These are phyloP conservation scores for Propithecus coquereli DNA, from an alignment of 2,113 vertebrate genomes.

Conservation along the genomic window DNA sequence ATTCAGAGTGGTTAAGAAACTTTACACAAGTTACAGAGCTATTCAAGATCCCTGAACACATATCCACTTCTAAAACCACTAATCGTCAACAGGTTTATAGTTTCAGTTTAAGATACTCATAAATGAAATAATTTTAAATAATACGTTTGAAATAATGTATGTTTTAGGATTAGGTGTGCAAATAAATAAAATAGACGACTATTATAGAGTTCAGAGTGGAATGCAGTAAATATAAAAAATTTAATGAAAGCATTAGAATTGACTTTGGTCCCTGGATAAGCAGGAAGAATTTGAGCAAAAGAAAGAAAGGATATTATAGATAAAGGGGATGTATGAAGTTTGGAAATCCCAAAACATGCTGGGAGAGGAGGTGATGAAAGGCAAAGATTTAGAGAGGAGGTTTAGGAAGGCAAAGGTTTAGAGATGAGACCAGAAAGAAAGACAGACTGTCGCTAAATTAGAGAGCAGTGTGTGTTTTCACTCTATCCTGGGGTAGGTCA, in stretches of 20 bases:
- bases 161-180: neutral
- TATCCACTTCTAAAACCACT: neutral
- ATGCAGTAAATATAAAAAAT: neutral
- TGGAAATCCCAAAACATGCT: neutral
- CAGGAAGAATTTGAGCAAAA: neutral
- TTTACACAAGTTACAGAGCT: neutral
- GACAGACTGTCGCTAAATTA: neutral
- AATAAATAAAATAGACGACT: neutral
- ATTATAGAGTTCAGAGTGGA: neutral
- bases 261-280: neutral
- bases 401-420: too few species aligned
- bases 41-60: neutral
- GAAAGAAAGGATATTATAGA: neutral
- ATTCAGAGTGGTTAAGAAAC: neutral
- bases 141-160: neutral
- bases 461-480: neutral
- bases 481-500: neutral
- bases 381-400: neutral
- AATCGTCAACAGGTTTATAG: neutral
- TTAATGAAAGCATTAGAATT: neutral
- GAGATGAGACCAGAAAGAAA: neutral
- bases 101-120: neutral
- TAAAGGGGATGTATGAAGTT: neutral
- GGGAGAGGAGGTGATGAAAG: neutral
- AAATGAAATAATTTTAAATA: slow-evolving; percentile 1